Base-by-base conservation (phyloP, 1,140 invertebrate species). In the Drosophila bocki region DNA sequence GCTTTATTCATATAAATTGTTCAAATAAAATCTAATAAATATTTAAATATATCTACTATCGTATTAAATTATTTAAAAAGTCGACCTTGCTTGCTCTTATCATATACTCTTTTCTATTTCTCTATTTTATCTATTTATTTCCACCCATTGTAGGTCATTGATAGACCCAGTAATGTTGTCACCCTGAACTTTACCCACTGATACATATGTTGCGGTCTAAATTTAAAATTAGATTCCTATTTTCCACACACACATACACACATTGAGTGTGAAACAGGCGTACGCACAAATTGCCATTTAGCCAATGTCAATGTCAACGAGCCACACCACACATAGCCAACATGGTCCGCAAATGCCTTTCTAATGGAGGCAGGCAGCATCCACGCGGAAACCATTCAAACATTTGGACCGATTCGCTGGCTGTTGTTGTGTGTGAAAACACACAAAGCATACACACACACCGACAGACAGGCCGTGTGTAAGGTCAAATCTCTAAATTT, bases 401-500 rank as follows among this genome's bases (percentile, higher is more conserved):
- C 82, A 79, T 88, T 88, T 84, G 71, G 84, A 61, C 77, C 64
- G 47, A 45, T 15, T 45, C 22, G 58, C 32, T 47, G 64, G 63
- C 32, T 63, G 64, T 41, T 69, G 63, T 57, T 61, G 63, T 45
- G 42, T n/a, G 42, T n/a, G 41, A 56, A 47, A 44, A 41, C 56
- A 67, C 26, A 65, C 63, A 59, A 72, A 33, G 13, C 44, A 50
- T 1, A 62, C 56, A 75, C 44, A 59, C 26, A 29, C 5, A 53
- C 50, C 33, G 51, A 15, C 80, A 71, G 51, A 71, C 51, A 50
- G 67, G 29, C 69, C 35, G 70, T 71, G 85, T 68, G 63, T 85
- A 90, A 90, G 85, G 85, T 90, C 85, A 84, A 81, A 85, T 85
- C 81, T 76, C 70, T 78, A 90, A 84, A 90, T 82, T 90, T 90